Base-by-base conservation (phyloP, 2,797 vertebrate genomes). In the Ambastaia sidthimunki region DNA sequence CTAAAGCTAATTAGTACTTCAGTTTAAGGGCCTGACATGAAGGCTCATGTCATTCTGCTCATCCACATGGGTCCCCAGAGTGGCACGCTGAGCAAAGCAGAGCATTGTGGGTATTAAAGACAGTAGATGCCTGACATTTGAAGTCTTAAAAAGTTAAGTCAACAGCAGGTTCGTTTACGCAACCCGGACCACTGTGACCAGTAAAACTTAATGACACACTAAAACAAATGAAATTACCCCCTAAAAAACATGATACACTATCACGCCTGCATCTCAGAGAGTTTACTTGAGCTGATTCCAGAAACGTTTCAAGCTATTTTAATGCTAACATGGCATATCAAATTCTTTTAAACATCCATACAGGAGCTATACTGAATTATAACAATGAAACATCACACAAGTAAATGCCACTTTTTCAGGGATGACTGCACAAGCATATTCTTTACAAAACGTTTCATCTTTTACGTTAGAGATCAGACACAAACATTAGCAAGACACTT, bases 1-100 rank as follows among this genome's bases (percentile, higher is more conserved):
- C 73, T 75, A 70, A 75, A 75, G 63, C 55, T 71, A 76, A 75
- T 81, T 81, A 71, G 41, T 63, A 11, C 34, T 70, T 66, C 31
- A 71, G 67, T 76, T 65, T 65, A 18, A 75, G 72, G 48, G 44
- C 18, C 72, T 63, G 74, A 70, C 66, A 63, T 44, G 55, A 81
- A 65, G 80, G 47, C 11, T 71, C 48, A 71, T 71, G 72, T 75
- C 72, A 62, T 63, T 41, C 7, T 55, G 48, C 37, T 28, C 66
- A 48, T 65, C 13, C 34, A 37, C 59, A 44, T 62, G 44, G 55
- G 66, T 70, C 28, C 68, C 28, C 55, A 57, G 34, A 48, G 77
- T 48, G 75, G 54, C 25, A 50, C 44, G 70, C 57, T 19, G 19
- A 80, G 60, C 18, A 74, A 60, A 59, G 52, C 71, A 80, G 47